Evolutionary conservation across 2,113 vertebrate species (phyloP), one percentile per base, ranked within the genome.

Genomic region (Oreotragus oreotragus): DNA sequence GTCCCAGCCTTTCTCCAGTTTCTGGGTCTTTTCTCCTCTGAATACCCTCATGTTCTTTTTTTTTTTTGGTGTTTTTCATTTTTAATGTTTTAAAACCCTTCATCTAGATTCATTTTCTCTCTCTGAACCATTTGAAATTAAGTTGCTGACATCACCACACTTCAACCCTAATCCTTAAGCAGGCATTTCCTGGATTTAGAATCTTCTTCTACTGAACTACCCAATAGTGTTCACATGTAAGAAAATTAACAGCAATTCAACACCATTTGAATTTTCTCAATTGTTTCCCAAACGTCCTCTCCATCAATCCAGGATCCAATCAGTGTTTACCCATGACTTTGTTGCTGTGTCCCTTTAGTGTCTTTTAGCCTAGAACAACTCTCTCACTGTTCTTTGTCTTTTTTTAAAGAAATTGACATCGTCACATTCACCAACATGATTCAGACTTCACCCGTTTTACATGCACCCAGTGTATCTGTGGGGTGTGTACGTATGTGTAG

Each of bases 71-170:
- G 33, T 57, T 62, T 92, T 70, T 91, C 6, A 53, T 81, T 58
- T 95, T 81, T 76, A 93, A 93, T 49, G 30, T 49, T 96, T 93
- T 45, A 55, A 97, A 93, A 94, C 27, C 5, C 16, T 96, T 96
- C 33, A 27, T 23, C 39, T 79, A 73, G 53, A 93, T 88, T 81
- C 30, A 21, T 51, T 77, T 45, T 51, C 12, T 49, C 27, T 87
- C 86, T 51, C 73, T 70, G n/a, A 83, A 88, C 33, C 55, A 85
- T 70, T 55, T 79, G 88, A 90, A 96, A 94, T 90, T 88, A 97
- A 92, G 30, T 57, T 49, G 27, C 49, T 64, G 83, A 57, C 60
- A 57, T 70, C 9, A 17, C 15, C 17, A 36, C 30, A 85, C 49
- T 58, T 84, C 43, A 90, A 3, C 58, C 49, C 30, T 39, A 45